Evolutionary conservation across 2,888 invertebrate species (phyloP), one percentile per base, ranked within the genome.

Genomic region (Furcula furcula): DNA sequence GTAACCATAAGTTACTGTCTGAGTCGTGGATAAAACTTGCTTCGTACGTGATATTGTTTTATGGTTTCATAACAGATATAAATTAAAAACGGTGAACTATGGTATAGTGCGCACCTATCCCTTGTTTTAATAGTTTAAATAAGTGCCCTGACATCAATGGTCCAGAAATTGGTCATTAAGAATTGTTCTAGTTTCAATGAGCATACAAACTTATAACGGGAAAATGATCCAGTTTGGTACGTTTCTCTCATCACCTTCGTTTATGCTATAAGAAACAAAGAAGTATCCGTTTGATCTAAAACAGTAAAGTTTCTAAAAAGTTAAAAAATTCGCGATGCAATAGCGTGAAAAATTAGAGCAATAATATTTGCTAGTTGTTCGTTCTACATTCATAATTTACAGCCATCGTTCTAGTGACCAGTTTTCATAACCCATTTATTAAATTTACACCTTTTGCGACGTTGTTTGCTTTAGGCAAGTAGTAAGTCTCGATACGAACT

Each of bases 361-460:
- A 63, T 66, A 55, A 56, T 59, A 57, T 65, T 56, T 44, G 46
- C 59, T 39, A 58, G 53, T 46, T 16, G 16, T 16, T 4, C 53
- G 69, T 44, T 55, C 66, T 59, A 72, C 54, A 70, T 70, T 61
- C 37, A 53, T 52, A 57, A 65, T 65, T 63, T 61, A 65, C 65
- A 65, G 55, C 28, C 20, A 21, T 36, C 53, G 30, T 55, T 40
- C 47, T 58, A 63, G 42, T 51, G 57, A 50, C 44, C 34, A 39
- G 34, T 41, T 28, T 25, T 20, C 48, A 37, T 49, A 43, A 39
- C 45, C 35, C 44, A 52, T 49, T 47, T 62, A 46, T 50, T 45
- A 46, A 35, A 53, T 40, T 36, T 27, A 31, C 28, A 34, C 35
- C 15, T 16, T n/a, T n/a, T n/a, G n/a, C n/a, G n/a, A n/a, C n/a